Evolutionary conservation across 2,888 invertebrate species (phyloP).

Genomic region (Calephelis perditalis): DNA sequence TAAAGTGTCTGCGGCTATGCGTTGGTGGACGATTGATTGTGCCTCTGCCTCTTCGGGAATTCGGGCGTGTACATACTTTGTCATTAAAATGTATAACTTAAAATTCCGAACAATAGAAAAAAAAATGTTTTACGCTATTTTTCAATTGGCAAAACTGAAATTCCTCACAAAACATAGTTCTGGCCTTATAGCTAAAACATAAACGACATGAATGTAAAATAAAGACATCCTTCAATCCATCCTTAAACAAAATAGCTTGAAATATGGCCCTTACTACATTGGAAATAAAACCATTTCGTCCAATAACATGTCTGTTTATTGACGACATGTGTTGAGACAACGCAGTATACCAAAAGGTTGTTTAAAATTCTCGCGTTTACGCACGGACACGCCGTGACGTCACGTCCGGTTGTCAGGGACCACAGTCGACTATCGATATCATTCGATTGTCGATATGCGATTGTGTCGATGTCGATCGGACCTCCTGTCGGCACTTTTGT

Average conservation of each 20-base stretch:
- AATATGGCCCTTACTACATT: slow-evolving; percentile 44
- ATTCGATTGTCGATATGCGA: slow-evolving; percentile 49
- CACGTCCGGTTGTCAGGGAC: slow-evolving; percentile 57
- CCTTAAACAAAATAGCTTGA: slow-evolving; percentile 21
- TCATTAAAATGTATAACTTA: too few species aligned
- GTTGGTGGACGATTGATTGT: too few species aligned
- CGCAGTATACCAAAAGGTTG: slow-evolving; percentile 67
- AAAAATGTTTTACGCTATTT: too few species aligned
- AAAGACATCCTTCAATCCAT: slow-evolving; percentile 35
- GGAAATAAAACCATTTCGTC: slow-evolving; percentile 36
- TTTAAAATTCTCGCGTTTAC: slow-evolving; percentile 74
- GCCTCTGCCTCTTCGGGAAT: too few species aligned
- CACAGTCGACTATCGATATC: slow-evolving; percentile 41
- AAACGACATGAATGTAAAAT: slow-evolving; percentile 65
- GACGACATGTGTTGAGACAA: slow-evolving; percentile 63
- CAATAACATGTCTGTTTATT: slow-evolving; percentile 47
- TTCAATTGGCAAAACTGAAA: slow-evolving; percentile 35
- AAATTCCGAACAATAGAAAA: too few species aligned
- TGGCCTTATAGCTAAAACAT: slow-evolving; percentile 58
- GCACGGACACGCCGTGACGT: slow-evolving; percentile 59
- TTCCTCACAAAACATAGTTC: slow-evolving; percentile 56
- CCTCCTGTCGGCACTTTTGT: slow-evolving; percentile 70
- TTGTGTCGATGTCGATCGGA: slow-evolving; percentile 60
- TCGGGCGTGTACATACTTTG: too few species aligned
- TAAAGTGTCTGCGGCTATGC: too few species aligned